These are phyloP conservation scores for Miniopterus natalensis DNA, from an alignment of 2,113 vertebrate species.

Conservation along the genomic window DNA sequence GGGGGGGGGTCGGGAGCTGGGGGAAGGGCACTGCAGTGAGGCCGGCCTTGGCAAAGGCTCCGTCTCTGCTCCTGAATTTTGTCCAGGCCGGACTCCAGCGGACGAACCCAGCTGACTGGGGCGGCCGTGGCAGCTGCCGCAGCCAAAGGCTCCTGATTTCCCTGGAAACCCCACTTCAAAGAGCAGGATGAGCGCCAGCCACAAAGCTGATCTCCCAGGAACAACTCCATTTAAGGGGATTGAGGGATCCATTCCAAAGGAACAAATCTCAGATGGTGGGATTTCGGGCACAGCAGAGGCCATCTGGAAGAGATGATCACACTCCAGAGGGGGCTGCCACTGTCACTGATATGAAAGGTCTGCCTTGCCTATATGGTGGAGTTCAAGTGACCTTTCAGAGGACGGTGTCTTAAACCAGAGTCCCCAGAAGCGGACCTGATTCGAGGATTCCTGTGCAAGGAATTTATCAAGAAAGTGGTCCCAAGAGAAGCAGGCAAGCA, in stretches of 20 bases:
- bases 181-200: background rate
- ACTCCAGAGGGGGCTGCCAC: background rate
- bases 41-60: rapidly evolving
- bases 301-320: background rate
- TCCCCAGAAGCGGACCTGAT: background rate
- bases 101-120: rapidly evolving
- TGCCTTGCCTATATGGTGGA: background rate
- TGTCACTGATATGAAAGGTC: background rate
- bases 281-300: background rate
- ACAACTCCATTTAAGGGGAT: background rate
- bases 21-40: rapidly evolving
- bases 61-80: background rate
- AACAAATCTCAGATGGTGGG: background rate
- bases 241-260: background rate
- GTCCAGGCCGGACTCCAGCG: background rate
- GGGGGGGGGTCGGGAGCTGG: rapidly evolving
- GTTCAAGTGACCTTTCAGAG: background rate
- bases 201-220: background rate
- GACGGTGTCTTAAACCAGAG: background rate
- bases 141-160: background rate
- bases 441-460: background rate
- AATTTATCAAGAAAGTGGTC: background rate
- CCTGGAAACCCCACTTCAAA: background rate
- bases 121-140: background rate
- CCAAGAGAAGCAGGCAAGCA: background rate